Conservation (phyloP, 2,888 invertebrate species). For the Chromoteleia sp. region DNA sequence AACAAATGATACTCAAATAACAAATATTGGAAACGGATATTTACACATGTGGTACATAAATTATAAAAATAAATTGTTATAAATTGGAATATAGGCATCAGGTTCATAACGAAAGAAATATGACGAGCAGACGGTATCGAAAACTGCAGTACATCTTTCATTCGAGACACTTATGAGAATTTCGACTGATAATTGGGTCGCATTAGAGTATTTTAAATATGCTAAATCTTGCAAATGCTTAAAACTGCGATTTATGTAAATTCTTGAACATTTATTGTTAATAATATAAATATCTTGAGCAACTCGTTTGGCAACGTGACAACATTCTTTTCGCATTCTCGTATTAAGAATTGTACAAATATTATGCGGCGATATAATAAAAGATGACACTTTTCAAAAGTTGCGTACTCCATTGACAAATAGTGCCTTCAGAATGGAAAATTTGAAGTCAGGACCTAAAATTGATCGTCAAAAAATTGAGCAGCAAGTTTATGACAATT, state of each 20-base stretch:
- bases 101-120: neutral
- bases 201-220: slow-evolving; percentile 45
- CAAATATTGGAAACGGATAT: no score
- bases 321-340: slow-evolving; percentile 13
- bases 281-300: slow-evolving; percentile 47
- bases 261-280: slow-evolving; percentile 34
- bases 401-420: neutral
- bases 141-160: slow-evolving; percentile 22
- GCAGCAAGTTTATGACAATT: no score
- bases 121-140: neutral
- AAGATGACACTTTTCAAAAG: no score
- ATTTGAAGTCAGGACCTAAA: no score
- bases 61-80: neutral
- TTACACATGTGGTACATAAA: no score
- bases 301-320: slow-evolving; percentile 26
- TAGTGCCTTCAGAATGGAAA: no score
- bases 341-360: slow-evolving; percentile 1
- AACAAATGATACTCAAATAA: no score
- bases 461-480: no score
- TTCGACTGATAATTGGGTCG: slow-evolving; percentile 37
- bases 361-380: no score
- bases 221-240: slow-evolving; percentile 19
- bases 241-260: slow-evolving; percentile 17
- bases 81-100: no score
- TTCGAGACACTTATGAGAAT: slow-evolving; percentile 15